Conservation (phyloP, 2,888 invertebrate species). For the Rosalia funebris region DNA sequence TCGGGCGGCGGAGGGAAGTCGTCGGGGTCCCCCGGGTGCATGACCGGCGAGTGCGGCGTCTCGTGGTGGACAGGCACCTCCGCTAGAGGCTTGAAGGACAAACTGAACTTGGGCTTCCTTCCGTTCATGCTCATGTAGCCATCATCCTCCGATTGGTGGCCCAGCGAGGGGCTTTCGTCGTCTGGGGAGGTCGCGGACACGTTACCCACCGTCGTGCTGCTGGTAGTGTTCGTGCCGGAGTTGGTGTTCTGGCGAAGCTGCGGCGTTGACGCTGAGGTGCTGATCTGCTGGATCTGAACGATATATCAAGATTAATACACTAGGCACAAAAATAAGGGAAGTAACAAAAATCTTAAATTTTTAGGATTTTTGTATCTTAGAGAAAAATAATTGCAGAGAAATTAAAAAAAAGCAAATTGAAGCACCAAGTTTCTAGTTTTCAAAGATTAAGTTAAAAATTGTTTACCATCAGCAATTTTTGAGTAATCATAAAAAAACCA, state of each 20-base stretch:
- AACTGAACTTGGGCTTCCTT: slow-evolving; percentile 67
- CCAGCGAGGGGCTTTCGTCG: slow-evolving; percentile 81
- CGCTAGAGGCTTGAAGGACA: slow-evolving; percentile 74
- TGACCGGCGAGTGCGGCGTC: slow-evolving; percentile 36
- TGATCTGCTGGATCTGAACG: slow-evolving; percentile 60
- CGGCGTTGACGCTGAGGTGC: slow-evolving; percentile 57
- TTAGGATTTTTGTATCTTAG: too few relatives aligned
- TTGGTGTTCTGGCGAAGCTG: slow-evolving; percentile 63
- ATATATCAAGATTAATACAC: too few relatives aligned
- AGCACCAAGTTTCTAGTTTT: too few relatives aligned
- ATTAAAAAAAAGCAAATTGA: too few relatives aligned
- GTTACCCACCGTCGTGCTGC: slow-evolving; percentile 25
- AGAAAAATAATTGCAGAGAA: too few relatives aligned
- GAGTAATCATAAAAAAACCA: too few relatives aligned
- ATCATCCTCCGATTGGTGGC: slow-evolving; percentile 90
- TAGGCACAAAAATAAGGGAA: not conserved
- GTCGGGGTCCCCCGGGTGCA: slow-evolving; percentile 59
- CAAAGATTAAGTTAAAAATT: too few relatives aligned
- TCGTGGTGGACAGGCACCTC: slow-evolving; percentile 67
- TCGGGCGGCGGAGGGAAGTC: slow-evolving; percentile 80
- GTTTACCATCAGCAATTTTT: too few relatives aligned
- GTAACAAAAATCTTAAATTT: too few relatives aligned
- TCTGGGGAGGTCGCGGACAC: slow-evolving; percentile 64
- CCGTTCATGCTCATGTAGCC: slow-evolving; percentile 94
- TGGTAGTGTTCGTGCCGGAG: slow-evolving; percentile 45